phyloP scores from a whole-genome alignment of 2,113 vertebrate species.

The Grus americana region DNA sequence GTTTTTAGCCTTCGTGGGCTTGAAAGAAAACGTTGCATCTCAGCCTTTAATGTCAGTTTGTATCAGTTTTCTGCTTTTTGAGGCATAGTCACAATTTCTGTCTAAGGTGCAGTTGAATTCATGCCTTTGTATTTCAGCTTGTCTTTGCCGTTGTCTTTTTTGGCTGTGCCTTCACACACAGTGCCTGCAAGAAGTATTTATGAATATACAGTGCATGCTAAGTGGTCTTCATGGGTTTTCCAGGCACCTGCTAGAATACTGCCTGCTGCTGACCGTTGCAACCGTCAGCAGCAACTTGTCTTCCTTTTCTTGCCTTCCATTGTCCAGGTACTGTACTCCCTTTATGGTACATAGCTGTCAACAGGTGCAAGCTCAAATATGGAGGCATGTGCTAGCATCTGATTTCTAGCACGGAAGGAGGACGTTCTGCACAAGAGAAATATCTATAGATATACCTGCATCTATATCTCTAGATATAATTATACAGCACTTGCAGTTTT shows the following conservation, averaged over 20 bases:
- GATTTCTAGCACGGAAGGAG: conserved; percentile 32
- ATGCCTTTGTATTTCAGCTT: conserved; percentile 72
- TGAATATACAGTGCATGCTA: conserved; percentile 63
- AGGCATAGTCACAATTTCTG: conserved; percentile 49
- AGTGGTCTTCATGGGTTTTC: conserved; percentile 67
- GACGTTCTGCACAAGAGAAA: conserved; percentile 46
- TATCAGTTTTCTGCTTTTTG: conserved; percentile 59
- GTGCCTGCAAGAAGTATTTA: conserved; percentile 79
- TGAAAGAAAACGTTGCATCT: conserved; percentile 23
- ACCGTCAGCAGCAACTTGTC: conserved; percentile 8
- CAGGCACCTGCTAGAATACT: conserved; percentile 63
- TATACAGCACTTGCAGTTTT: conserved; percentile 67
- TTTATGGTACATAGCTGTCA: conserved; percentile 32
- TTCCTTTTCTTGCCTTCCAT: conserved; percentile 52
- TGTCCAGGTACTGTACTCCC: conserved; percentile 42
- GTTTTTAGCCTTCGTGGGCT: conserved; percentile 16
- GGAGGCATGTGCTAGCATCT: conserved; percentile 5
- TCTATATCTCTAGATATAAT: conserved; percentile 58
- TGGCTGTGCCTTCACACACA: conserved; percentile 81
- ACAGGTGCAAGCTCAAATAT: conserved; percentile 11
- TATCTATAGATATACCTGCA: conserved; percentile 57
- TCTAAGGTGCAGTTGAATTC: conserved; percentile 69
- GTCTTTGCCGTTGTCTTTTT: conserved; percentile 75
- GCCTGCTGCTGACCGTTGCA: conserved; percentile 29
- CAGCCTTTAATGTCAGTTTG: conserved; percentile 32